phyloP scores from a whole-genome alignment of 2,888 invertebrate genomes.

The Sialis fuliginosa region DNA sequence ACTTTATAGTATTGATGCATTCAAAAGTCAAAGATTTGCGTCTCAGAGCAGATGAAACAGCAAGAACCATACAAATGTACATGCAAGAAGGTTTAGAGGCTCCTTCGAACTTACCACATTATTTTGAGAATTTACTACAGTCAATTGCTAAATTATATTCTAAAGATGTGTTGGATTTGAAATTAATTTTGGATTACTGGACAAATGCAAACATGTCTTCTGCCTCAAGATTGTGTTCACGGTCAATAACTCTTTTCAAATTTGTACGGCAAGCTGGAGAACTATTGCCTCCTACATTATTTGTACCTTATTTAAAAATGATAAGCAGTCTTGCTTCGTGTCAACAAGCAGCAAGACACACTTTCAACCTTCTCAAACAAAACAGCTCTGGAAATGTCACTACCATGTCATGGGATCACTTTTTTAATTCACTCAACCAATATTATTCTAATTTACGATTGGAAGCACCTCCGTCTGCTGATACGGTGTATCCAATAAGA shows the following conservation, averaged over 20 bases:
- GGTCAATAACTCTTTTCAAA: constrained; percentile 70
- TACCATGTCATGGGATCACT: constrained; percentile 67
- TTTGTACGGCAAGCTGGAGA: constrained; percentile 81
- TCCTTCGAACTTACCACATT: constrained; percentile 53
- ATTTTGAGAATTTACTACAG: constrained; percentile 70
- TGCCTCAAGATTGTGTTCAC: constrained; percentile 30
- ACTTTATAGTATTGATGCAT: constrained; percentile 86
- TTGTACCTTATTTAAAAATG: constrained; percentile 77
- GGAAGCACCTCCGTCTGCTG: constrained; percentile 43
- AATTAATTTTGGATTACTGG: constrained; percentile 73
- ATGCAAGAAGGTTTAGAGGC: constrained; percentile 59
- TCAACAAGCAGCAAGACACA: constrained; percentile 56
- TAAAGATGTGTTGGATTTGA: constrained; percentile 48
- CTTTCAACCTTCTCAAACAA: constrained; percentile 59
- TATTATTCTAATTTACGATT: constrained; percentile 56
- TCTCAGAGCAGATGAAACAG: constrained; percentile 75
- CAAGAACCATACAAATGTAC: constrained; percentile 58
- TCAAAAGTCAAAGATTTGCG: constrained; percentile 72
- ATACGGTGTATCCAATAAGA: constrained; percentile 42
- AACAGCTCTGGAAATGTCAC: constrained; percentile 33
- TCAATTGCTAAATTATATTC: constrained; percentile 63
- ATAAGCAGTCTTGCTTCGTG: constrained; percentile 64
- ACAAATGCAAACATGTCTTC: constrained; percentile 34
- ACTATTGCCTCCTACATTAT: constrained; percentile 63
- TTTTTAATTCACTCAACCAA: constrained; percentile 57